Base-by-base conservation (phyloP, 1,140 invertebrate genomes). In the Halesus radiatus region DNA sequence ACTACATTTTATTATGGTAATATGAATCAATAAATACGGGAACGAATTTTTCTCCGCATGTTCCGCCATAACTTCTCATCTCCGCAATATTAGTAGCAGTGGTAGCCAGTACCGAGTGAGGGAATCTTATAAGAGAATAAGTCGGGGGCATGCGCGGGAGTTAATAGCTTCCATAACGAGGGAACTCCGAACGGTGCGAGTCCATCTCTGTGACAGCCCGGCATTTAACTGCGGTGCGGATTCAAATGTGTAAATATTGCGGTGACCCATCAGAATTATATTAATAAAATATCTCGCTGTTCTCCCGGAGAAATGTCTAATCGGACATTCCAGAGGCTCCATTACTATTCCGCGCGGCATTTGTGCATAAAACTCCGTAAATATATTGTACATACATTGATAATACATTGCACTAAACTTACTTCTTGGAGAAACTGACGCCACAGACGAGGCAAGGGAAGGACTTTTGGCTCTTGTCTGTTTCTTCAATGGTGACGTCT, bases 401-500 rank as follows among this genome's bases (percentile, higher is more conserved):
- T 13, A 53, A 53, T 20, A 23, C 62, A 18, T 50, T 58, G 22
- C 82, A 92, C 92, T n/a, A n/a, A n/a, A n/a, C n/a, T 93, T 84
- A 94, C 93, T 91, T 92, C 80, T 91, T 92, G 52, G 86, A 87
- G 84, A 94, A 94, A 13, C 89, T 88, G 37, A 89, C 88, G 13
- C 89, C 91, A 85, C 94, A 95, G 1, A 89, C 88, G 3, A 89
- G 89, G 84, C 94, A 95, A 26, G 90, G 84, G 84, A 88, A 91
- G 18, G 86, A 60, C 85, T 84, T 70, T 78, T 83, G 8, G 75
- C 82, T 16, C 10, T 74, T 22, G 20, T 72, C 53, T 32, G 37
- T 13, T 79, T 74, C 58, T 66, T 76, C 70, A 29, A 22, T 23
- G 37, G 62, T 29, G 62, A 56, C 22, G 20, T 64, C 23, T 15